Base-by-base conservation (phyloP, 2,113 vertebrate genomes). In the Rana temporaria region DNA sequence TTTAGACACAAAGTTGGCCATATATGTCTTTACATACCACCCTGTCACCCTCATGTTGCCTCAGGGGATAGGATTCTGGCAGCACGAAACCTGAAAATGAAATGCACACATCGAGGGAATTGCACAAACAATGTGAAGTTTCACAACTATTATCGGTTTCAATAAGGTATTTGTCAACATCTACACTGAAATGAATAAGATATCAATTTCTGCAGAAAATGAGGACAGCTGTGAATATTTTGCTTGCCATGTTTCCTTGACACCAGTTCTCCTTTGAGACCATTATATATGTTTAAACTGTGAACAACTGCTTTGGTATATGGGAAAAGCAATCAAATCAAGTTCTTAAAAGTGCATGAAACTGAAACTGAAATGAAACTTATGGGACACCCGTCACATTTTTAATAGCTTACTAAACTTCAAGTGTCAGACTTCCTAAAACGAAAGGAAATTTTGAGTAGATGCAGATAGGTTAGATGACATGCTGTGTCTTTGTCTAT, bases 61-160 rank as follows among this genome's bases (percentile, higher is more conserved):
- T 19, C 84, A 66, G 81, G 84, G 72, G 84, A 85, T 78, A 74
- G 42, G 42, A 72, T 75, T 0, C 2, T 65, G 56, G 73, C 74
- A 63, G 67, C 62, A 72, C 64, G 48, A 87, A 78, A 79, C 70
- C 15, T 70, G 64, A 38, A 89, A 89, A 85, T 83, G 84, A 79
- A 85, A 84, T 14, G 12, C 34, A n/a, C 64, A 52, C 2, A 8
- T 24, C 30, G 62, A 18, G 76, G 65, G 85, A 83, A 72, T 73
- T 86, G 66, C 0, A 62, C 53, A 64, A 79, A 57, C 80, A 64
- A 8, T 38, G 18, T 32, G 19, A 30, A 74, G 66, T 59, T 56
- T 12, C n/a, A 52, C 52, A 78, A 70, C 42, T n/a, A 62, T 22
- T 19, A 17, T 38, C 17, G 69, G n/a, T 55, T 8, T 73, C 4